Conservation (phyloP, 2,888 invertebrate species). For the Acleris sparsana region DNA sequence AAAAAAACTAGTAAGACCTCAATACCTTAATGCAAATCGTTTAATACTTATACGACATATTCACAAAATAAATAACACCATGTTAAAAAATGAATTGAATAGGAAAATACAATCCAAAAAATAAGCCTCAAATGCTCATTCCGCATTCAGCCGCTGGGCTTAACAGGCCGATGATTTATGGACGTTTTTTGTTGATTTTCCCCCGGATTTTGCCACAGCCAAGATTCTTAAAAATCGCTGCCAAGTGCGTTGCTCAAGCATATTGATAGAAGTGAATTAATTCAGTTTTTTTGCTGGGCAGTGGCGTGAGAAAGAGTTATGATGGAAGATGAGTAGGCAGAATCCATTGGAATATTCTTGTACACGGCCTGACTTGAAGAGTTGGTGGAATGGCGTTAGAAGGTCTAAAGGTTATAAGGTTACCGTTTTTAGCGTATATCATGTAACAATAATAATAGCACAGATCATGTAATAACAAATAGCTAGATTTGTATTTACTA, state of each 20-base stretch:
- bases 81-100: slow-evolving; percentile 46
- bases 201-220: slow-evolving; percentile 53
- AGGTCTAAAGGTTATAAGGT: not conserved
- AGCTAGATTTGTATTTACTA: no score
- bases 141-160: slow-evolving; percentile 64
- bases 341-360: slow-evolving; percentile 28
- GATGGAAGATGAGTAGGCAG: slow-evolving; percentile 28
- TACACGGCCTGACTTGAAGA: not conserved
- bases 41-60: not conserved
- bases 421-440: no score
- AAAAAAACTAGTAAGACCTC: no score
- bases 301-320: slow-evolving; percentile 37
- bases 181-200: slow-evolving; percentile 73
- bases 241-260: slow-evolving; percentile 68
- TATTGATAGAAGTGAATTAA: slow-evolving; percentile 72
- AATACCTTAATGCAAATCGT: no score
- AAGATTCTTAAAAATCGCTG: slow-evolving; percentile 59
- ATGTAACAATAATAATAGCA: no score
- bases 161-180: slow-evolving; percentile 79
- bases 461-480: no score
- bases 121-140: slow-evolving; percentile 74
- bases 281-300: slow-evolving; percentile 49
- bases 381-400: not conserved
- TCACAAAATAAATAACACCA: slow-evolving; percentile 21
- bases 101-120: slow-evolving; percentile 58